Evolutionary conservation across 2,888 invertebrate species (phyloP).

Genomic region (Thalpophila matura): DNA sequence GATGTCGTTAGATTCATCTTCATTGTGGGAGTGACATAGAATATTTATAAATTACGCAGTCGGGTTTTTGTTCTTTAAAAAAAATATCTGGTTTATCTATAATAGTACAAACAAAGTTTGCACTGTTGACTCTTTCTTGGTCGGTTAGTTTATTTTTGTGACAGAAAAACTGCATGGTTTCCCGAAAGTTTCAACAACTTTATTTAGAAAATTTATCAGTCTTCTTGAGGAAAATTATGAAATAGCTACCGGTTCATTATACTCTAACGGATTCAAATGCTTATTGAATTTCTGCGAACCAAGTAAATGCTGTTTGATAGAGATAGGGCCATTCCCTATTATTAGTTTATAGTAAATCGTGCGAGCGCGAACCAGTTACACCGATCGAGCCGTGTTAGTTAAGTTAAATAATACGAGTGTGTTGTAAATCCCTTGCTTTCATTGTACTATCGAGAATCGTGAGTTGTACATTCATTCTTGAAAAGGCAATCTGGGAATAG

Average conservation of each 20-base stretch:
- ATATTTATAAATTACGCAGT: no score
- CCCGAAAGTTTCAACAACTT: conserved; percentile 6
- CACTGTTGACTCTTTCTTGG: conserved; percentile 18
- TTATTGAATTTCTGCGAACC: conserved; percentile 63
- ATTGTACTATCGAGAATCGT: conserved; percentile 81
- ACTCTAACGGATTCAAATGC: conserved; percentile 48
- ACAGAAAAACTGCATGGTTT: conserved; percentile 6
- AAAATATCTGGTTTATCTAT: no score
- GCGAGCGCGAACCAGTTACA: conserved; percentile 67
- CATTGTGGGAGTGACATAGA: no score
- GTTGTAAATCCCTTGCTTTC: conserved; percentile 80
- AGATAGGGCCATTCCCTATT: conserved; percentile 69
- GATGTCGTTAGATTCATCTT: no score
- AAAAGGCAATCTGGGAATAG: conserved; percentile 74
- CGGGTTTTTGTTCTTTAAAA: no score
- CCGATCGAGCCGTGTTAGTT: conserved; percentile 72
- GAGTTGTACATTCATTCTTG: conserved; percentile 78
- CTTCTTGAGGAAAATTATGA: conserved; percentile 33
- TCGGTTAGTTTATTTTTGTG: neutral
- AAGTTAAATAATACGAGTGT: conserved; percentile 75
- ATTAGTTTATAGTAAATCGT: conserved; percentile 64
- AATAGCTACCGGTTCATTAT: conserved; percentile 50
- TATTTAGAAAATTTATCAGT: conserved; percentile 1
- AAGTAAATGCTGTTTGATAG: conserved; percentile 65
- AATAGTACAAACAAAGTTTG: neutral